These are phyloP conservation scores for Cydia fagiglandana DNA, from an alignment of 1,140 invertebrate species.

Conservation along the genomic window DNA sequence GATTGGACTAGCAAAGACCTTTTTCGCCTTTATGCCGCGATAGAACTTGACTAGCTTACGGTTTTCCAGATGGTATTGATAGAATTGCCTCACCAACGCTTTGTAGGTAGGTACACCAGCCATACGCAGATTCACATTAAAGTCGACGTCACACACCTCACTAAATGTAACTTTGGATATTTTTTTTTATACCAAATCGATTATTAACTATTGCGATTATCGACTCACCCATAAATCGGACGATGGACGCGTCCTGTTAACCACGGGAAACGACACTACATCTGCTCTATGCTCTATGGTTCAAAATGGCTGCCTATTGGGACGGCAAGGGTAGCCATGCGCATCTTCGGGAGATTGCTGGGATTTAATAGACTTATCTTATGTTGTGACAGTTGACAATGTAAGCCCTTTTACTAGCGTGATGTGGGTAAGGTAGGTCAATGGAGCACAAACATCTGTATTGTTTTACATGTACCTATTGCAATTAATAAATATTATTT, in stretches of 20 bases:
- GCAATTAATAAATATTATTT: too few species aligned
- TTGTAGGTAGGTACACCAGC: too few species aligned
- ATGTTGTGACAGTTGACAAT: not conserved
- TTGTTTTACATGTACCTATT: not conserved
- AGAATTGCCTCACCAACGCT: too few species aligned
- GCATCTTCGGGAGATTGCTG: conserved; percentile 36
- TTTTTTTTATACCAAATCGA: conserved; percentile 26
- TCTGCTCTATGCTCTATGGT: conserved; percentile 35
- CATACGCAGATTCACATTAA: too few species aligned
- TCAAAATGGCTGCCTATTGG: conserved; percentile 58
- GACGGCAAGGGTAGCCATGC: conserved; percentile 59
- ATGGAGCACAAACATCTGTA: not conserved
- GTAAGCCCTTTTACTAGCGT: not conserved
- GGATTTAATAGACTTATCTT: not conserved
- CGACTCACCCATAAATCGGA: conserved; percentile 60
- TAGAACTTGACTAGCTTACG: too few species aligned
- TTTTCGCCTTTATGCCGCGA: too few species aligned
- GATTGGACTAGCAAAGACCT: too few species aligned
- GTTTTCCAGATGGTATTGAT: too few species aligned
- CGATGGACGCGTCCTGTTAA: conserved; percentile 43
- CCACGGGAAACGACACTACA: conserved; percentile 46
- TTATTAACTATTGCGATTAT: conserved; percentile 28
- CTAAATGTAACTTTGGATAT: not conserved
- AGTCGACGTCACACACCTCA: not conserved
- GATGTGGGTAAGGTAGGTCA: not conserved